Evolutionary conservation across 2,888 invertebrate species (phyloP), one percentile per base, ranked within the genome.

Genomic region (Caenorhabditis panamensis): DNA sequence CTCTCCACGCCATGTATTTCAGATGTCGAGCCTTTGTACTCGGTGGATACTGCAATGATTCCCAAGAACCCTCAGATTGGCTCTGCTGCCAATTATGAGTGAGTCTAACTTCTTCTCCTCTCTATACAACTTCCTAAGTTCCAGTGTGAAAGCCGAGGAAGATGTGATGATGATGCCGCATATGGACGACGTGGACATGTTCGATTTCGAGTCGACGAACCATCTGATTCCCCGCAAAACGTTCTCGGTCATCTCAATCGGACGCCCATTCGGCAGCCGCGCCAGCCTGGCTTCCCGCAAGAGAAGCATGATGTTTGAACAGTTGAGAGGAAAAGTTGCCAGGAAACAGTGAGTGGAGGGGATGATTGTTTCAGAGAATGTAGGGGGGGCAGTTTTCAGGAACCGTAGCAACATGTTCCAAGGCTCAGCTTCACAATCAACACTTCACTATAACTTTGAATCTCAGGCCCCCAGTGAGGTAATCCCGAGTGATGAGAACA

Each of bases 21-120:
- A 68, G 77, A 79, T 18, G 72, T 75, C 9, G 84, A 85, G 16
- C 85, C 85, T 0, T 61, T 86, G 9, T 87, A 87, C 51, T 84
- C 86, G 0, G 69, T 83, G 11, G 87, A 86, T 16, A 85, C 85
- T 22, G 87, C 87, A 9, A 62, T 73, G 62, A 86, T 82, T 24
- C 85, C 83, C 1, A 82, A 85, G 59, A 84, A 84, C 69, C 86
- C 86, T 1, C 86, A 86, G 64, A 56, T 87, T 20, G 87, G 87
- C 71, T 84, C 84, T 2, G 85, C 81, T 9, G 80, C 84, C 11
- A 79, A 84, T 44, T 82, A 80, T 54, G 85, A 85, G 85, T 86
- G 13, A 72, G 82, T 69, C 8, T 20, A 22, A 8, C 13, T 36
- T 18, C 1, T n/a, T n/a, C n/a, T 53, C 22, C 18, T 28, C 1